Conservation (phyloP, 2,113 vertebrate species). For the Pachycephala philippinensis region DNA sequence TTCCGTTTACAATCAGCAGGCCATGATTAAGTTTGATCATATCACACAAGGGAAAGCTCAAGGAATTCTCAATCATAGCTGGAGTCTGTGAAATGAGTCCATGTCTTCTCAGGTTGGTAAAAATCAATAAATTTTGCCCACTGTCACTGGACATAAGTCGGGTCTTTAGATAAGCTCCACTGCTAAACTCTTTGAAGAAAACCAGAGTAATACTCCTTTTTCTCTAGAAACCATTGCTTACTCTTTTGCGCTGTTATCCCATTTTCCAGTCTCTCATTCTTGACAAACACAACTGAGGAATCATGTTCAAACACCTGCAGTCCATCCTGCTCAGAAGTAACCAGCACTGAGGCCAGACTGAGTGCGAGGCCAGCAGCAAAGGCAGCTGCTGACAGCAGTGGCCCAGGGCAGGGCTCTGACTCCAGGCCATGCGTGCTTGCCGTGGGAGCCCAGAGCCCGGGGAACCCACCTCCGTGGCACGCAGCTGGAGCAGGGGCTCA, state of each 20-base stretch:
- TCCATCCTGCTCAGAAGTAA: not conserved
- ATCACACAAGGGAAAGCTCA: not conserved
- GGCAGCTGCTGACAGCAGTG: not conserved
- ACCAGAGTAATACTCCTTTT: not conserved
- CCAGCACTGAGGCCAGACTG: not conserved
- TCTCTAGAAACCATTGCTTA: not conserved
- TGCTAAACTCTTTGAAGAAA: not conserved
- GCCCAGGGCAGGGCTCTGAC: not conserved
- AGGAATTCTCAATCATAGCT: not conserved
- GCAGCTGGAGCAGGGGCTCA: not conserved
- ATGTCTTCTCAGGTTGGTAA: not conserved
- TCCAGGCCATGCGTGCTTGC: not conserved
- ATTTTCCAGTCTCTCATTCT: not conserved
- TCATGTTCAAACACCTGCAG: not conserved
- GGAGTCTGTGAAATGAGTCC: not conserved
- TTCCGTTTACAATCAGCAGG: not conserved
- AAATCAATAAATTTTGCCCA: not conserved
- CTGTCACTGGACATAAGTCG: not conserved
- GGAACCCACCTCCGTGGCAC: rapidly evolving
- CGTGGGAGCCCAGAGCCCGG: rapidly evolving
- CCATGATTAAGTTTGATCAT: not conserved
- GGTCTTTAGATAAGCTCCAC: not conserved
- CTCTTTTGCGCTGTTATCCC: not conserved
- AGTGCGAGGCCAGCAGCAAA: not conserved
- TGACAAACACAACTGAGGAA: not conserved